phyloP scores from a whole-genome alignment of 2,113 vertebrate genomes.

The Myotis brandtii region DNA sequence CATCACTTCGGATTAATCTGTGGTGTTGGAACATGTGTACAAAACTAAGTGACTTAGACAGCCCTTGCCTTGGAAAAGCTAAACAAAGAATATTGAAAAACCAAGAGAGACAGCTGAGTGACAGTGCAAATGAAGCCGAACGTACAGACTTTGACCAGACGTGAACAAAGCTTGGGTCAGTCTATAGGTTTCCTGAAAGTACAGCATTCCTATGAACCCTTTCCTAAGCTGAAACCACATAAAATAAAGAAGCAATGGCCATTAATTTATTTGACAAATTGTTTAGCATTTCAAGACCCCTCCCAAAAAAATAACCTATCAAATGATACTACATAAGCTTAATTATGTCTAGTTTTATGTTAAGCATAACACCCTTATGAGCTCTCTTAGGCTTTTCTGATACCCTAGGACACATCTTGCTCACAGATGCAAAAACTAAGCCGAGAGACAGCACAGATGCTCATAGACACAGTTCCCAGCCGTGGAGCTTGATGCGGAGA shows the following conservation, averaged over 20 bases:
- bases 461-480: not conserved
- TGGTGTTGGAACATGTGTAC: not conserved
- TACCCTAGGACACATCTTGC: not conserved
- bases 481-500: not conserved
- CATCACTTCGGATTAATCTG: not conserved
- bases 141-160: not conserved
- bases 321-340: not conserved
- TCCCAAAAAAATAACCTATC: not conserved
- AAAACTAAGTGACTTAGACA: constrained; percentile 55
- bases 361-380: not conserved
- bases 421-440: not conserved
- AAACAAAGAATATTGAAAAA: constrained; percentile 52
- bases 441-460: not conserved
- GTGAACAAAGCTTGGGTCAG: not conserved
- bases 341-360: not conserved
- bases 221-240: not conserved
- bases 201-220: not conserved
- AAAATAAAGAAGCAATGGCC: not conserved
- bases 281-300: not conserved
- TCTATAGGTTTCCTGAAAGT: not conserved
- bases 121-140: not conserved
- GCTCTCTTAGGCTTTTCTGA: not conserved
- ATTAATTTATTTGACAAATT: not conserved
- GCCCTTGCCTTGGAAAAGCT: constrained; percentile 37
- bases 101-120: constrained; percentile 30